These are phyloP conservation scores for Acrocephalus scirpaceus DNA, from an alignment of 2,797 vertebrate genomes.

Conservation along the genomic window DNA sequence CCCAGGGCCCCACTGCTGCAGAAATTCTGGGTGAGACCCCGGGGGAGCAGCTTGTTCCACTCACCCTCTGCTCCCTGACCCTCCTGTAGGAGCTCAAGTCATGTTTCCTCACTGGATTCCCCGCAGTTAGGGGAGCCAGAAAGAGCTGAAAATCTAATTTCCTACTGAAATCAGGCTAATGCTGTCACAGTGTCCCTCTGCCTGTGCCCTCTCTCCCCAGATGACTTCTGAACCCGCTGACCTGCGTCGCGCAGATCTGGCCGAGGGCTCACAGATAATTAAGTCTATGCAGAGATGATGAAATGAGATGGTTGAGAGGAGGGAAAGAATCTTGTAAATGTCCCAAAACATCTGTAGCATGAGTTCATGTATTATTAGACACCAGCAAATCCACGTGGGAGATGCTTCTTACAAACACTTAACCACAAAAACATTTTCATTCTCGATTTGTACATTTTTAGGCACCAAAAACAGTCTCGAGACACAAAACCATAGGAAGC, in stretches of 20 bases:
- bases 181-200: background rate
- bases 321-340: background rate
- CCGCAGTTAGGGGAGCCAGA: background rate
- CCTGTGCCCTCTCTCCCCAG: background rate
- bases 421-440: conserved; percentile 45
- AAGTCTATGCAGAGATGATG: background rate
- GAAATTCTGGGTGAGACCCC: background rate
- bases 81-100: accelerated
- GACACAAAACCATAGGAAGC: background rate
- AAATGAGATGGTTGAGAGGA: background rate
- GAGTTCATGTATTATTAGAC: conserved; percentile 53
- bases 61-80: background rate
- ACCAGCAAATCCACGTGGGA: conserved; percentile 43
- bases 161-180: background rate
- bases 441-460: conserved; percentile 8
- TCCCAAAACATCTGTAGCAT: conserved; percentile 35
- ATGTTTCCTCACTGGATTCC: background rate
- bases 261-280: background rate
- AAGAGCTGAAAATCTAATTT: background rate
- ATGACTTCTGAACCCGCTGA: background rate
- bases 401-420: conserved; percentile 10
- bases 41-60: background rate
- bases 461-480: background rate
- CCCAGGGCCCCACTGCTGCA: accelerated
- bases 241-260: background rate